These are phyloP conservation scores for Osedax frankpressi DNA, from an alignment of 2,888 invertebrate genomes.

Conservation along the genomic window DNA sequence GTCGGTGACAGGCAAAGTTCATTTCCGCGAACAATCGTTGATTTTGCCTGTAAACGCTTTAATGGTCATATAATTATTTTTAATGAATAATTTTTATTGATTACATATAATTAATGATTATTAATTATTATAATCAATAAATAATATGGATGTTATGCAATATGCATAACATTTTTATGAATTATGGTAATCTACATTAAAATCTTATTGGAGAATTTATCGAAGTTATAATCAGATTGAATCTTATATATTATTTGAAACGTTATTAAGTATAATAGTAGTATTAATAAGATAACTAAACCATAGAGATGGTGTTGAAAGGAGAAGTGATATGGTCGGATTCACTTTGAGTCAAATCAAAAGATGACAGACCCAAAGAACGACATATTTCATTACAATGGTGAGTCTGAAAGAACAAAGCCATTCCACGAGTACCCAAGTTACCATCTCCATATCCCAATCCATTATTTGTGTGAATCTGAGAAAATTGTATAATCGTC, in stretches of 20 bases:
- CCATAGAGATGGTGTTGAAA: background rate
- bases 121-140: too few relatives aligned
- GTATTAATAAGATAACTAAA: too few relatives aligned
- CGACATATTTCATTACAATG: slow-evolving; percentile 51
- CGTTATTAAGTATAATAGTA: too few relatives aligned
- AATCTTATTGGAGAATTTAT: background rate
- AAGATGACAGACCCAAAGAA: slow-evolving; percentile 48
- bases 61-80: too few relatives aligned
- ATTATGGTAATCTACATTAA: too few relatives aligned
- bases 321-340: background rate
- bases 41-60: background rate
- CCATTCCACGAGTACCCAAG: slow-evolving; percentile 52
- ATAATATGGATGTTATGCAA: too few relatives aligned
- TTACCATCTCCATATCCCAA: slow-evolving; percentile 52
- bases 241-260: background rate
- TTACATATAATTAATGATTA: too few relatives aligned
- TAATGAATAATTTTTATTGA: too few relatives aligned
- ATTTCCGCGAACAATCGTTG: slow-evolving; percentile 30
- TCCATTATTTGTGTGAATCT: slow-evolving; percentile 51
- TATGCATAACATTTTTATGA: too few relatives aligned
- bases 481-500: too few relatives aligned
- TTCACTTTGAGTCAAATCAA: slow-evolving; percentile 49
- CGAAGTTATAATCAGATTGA: background rate
- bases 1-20: slow-evolving; percentile 41
- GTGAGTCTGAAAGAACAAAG: slow-evolving; percentile 53